A percentile compares a stretch with the other conserved stretches of the same genome.
Evolutionary conservation across 2,113 vertebrate genomes (phyloP).

Genomic region (Polypterus bichir): DNA sequence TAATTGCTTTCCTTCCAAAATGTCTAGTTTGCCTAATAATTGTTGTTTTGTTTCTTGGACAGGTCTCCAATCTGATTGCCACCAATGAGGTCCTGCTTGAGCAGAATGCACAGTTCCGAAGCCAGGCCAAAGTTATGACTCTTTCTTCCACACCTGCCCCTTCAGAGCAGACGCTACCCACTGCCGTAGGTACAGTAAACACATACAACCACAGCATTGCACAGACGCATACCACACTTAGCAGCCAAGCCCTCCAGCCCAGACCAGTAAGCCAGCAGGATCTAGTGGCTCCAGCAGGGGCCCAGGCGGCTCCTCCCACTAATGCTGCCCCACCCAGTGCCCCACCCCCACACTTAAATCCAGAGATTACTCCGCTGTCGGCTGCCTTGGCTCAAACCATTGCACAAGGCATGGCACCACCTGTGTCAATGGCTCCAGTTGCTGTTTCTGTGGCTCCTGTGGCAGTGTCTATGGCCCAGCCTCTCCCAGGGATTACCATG

Average conservation of each 20-base stretch:
- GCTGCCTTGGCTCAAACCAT: constrained; percentile 89
- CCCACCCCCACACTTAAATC: constrained; percentile 65
- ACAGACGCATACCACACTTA: constrained; percentile 94
- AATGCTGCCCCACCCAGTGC: constrained; percentile 67
- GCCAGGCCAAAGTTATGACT: constrained; percentile 88
- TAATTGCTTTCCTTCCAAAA: too few relatives aligned
- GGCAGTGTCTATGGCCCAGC: constrained; percentile 86
- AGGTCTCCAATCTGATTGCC: constrained; percentile 84
- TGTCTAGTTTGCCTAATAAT: too few relatives aligned
- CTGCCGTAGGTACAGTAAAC: constrained; percentile 73
- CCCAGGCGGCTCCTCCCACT: constrained; percentile 57
- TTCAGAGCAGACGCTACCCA: constrained; percentile 73
- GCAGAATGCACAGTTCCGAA: constrained; percentile 91
- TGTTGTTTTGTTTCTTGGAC: constrained; percentile 16
- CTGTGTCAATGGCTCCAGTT: constrained; percentile 89
- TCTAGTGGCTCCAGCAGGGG: constrained; percentile 65
- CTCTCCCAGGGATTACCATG: constrained; percentile 84
- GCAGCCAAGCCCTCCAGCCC: constrained; percentile 84
- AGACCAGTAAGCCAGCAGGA: constrained; percentile 83
- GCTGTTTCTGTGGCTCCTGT: constrained; percentile 87
- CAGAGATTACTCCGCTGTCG: constrained; percentile 81
- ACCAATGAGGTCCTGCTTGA: constrained; percentile 94
- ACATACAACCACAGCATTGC: constrained; percentile 95
- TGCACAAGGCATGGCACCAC: constrained; percentile 84
- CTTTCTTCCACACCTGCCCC: constrained; percentile 73